A percentile compares a stretch with the other conserved stretches of the same genome.
These are phyloP conservation scores for Galemys pyrenaicus DNA, from an alignment of 2,113 vertebrate species.

Conservation along the genomic window DNA sequence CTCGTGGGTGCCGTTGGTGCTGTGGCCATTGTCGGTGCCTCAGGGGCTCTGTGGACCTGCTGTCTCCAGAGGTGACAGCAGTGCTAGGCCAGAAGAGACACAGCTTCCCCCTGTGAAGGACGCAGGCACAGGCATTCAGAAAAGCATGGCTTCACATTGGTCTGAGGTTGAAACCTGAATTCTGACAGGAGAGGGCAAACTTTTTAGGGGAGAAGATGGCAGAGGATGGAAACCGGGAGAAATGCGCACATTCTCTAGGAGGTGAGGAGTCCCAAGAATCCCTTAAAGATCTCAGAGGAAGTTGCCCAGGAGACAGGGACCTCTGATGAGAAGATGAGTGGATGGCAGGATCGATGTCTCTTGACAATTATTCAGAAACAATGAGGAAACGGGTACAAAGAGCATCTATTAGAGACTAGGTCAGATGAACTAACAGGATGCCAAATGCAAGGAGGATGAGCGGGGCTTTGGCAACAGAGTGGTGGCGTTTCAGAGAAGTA, in stretches of 20 bases:
- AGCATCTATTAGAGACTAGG: not conserved
- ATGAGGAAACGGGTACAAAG: not conserved
- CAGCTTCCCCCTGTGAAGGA: not conserved
- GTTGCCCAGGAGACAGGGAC: not conserved
- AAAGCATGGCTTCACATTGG: too few relatives aligned
- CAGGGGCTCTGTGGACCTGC: not conserved
- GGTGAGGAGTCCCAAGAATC: not conserved
- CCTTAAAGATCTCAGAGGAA: not conserved
- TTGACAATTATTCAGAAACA: not conserved
- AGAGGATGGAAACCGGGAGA: not conserved
- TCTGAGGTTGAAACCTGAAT: too few relatives aligned
- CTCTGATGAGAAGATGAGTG: not conserved
- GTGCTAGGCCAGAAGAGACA: not conserved
- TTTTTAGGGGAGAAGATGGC: not conserved
- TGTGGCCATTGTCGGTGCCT: not conserved
- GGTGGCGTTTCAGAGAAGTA: not conserved
- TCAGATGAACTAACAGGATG: not conserved
- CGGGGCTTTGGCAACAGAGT: not conserved
- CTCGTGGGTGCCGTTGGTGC: rapidly evolving
- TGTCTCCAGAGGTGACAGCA: not conserved
- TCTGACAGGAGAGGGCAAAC: rapidly evolving
- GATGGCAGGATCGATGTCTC: too few relatives aligned
- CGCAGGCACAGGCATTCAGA: not conserved
- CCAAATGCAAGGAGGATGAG: not conserved
- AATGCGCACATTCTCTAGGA: not conserved